Base-by-base conservation (phyloP, 2,113 vertebrate genomes). In the Pachycephala philippinensis region DNA sequence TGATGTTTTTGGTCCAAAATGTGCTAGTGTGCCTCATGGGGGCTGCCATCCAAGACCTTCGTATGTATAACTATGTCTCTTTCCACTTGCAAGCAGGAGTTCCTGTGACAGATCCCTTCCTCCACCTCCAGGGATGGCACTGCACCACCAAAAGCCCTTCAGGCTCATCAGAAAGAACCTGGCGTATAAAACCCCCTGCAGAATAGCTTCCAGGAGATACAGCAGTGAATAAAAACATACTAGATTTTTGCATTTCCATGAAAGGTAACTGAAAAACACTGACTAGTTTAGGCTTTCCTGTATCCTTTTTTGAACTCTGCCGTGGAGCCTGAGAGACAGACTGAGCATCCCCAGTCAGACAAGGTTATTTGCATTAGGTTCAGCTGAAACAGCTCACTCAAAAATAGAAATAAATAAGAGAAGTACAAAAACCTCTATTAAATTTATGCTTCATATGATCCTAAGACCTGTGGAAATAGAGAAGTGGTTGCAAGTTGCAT, bases 51-150 rank as follows among this genome's bases (percentile, higher is more conserved):
- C 35, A 54, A 44, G 42, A 0, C 5, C 27, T 49, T 21, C 11
- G 13, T 1, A 2, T 16, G 10, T 7, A 3, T n/a, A 54, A 54
- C n/a, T 54, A 18, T 6, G 0, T 11, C 42, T 45, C 37, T 44
- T 69, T 49, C 23, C 17, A 19, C 15, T 45, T 2, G 1, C 3
- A 31, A 76, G 31, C 47, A 52, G 28, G 12, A 31, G 7, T 6
- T 89, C 64, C 74, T 27, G 18, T 1, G 22, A 44, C 30, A n/a
- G 35, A 42, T 6, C 13, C 52, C 35, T 52, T 54, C 63, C 71
- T 61, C 28, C 33, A 54, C 15, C 60, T 90, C 56, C 60, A 82
- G 40, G 27, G 39, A 71, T 35, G 26, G 53, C 56, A 47, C 6
- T 1, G 2, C 9, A 66, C 9, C 22, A 15, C 4, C 5, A 4